Base-by-base conservation (phyloP, 2,113 vertebrate genomes). In the Choloepus hoffmanni region DNA sequence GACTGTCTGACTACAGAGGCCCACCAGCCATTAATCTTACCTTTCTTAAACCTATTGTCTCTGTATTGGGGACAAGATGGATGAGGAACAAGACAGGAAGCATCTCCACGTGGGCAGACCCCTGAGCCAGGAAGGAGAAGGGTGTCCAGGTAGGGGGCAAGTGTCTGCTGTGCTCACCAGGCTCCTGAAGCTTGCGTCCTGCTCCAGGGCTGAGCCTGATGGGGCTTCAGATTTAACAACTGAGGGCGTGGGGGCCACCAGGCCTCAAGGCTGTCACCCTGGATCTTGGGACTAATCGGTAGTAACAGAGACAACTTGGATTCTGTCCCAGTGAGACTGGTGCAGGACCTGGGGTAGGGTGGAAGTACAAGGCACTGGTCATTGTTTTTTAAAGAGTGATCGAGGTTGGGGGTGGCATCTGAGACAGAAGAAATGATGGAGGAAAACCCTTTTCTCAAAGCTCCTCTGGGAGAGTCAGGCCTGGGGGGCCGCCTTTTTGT, bases 361-460 rank as follows among this genome's bases (percentile, higher is more conserved):
- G 1, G 53, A 30, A 2, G 2, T n/a, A 2, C 0, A 6, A 55
- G 77, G 58, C 12, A 0, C 62, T 65, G 72, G 4, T 53, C 33
- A 6, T 58, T 3, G 1, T 30, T 30, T 0, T 45, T 15, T 19
- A 50, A 68, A 76, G 33, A 77, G n/a, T 3, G 60, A 60, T 10
- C 18, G 33, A 9, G 78, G 24, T 11, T 28, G 36, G 5, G 58
- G 43, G 4, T 19, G 62, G 45, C 21, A 36, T 1, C 5, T n/a
- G 26, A 60, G 26, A 9, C 36, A 50, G 23, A 4, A 43, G 79
- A 67, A 33, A 10, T 10, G 24, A 48, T 12, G 1, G 36, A 21
- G 19, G 26, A 3, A n/a, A 67, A 58, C 18, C 8, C 0, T 36
- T 63, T 81, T 3, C n/a, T n/a, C 33, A 36, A 18, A 13, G 11